Conservation (phyloP, 1,140 invertebrate genomes). For the Cyphomyrmex costatus region DNA sequence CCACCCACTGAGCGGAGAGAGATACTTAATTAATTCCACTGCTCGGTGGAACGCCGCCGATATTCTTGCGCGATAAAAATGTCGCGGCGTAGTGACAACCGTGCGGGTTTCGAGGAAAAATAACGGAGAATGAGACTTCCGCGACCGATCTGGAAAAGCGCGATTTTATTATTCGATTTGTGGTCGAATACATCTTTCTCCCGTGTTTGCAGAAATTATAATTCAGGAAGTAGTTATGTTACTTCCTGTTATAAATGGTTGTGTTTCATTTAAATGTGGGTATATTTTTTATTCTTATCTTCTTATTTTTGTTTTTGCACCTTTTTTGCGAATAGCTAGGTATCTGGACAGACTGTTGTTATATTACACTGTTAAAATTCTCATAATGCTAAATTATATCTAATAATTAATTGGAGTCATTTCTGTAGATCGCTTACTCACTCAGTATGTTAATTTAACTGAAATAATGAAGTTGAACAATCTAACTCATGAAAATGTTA, state of each 20-base stretch:
- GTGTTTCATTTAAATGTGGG: background rate
- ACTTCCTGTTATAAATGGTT: background rate
- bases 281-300: background rate
- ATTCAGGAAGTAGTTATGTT: background rate
- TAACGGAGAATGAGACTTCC: slow-evolving; percentile 13
- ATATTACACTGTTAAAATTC: too few relatives aligned
- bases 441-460: too few relatives aligned
- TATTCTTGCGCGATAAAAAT: slow-evolving; percentile 66
- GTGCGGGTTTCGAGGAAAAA: slow-evolving; percentile 25
- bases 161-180: slow-evolving; percentile 32
- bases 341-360: background rate
- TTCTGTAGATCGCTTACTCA: too few relatives aligned
- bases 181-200: background rate
- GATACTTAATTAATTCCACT: slow-evolving; percentile 81
- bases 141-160: slow-evolving; percentile 6
- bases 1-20: slow-evolving; percentile 77
- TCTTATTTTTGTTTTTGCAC: background rate
- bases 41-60: slow-evolving; percentile 68
- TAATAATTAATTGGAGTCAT: too few relatives aligned
- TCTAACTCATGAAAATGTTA: too few relatives aligned
- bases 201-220: background rate
- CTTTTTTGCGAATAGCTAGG: background rate
- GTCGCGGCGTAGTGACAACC: slow-evolving; percentile 27
- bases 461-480: too few relatives aligned
- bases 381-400: too few relatives aligned